Conservation (phyloP, 2,797 vertebrate genomes). For the Ispidina picta region DNA sequence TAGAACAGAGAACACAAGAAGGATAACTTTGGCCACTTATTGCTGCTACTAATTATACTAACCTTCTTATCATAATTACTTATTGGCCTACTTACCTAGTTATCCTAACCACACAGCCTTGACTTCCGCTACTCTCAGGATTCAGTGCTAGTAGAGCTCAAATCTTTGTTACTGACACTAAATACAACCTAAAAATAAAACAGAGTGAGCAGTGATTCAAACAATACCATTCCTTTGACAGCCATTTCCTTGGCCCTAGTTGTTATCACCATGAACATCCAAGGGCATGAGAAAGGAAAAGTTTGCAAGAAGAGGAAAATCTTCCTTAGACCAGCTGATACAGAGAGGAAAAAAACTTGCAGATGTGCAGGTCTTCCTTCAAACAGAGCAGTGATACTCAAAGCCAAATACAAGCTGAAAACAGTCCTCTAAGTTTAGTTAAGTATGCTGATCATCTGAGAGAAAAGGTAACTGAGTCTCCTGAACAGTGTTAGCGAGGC, state of each 20-base stretch:
- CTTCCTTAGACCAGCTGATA: neutral
- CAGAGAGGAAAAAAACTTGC: neutral
- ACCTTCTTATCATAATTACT: slow-evolving; percentile 68
- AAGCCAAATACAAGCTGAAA: neutral
- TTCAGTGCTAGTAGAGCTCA: slow-evolving; percentile 15
- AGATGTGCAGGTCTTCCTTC: neutral
- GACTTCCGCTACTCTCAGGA: slow-evolving; percentile 36
- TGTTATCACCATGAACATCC: neutral
- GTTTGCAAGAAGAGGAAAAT: neutral
- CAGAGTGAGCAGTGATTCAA: neutral
- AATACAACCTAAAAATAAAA: slow-evolving; percentile 14
- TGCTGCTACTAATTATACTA: slow-evolving; percentile 45
- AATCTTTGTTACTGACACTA: slow-evolving; percentile 32
- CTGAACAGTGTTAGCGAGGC: neutral
- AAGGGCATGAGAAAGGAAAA: neutral
- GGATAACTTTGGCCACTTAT: slow-evolving; percentile 38
- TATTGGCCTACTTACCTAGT: slow-evolving; percentile 60
- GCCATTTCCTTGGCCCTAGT: neutral
- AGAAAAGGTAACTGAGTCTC: neutral
- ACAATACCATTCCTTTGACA: neutral
- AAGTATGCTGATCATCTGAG: neutral
- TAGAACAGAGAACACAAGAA: slow-evolving; percentile 38
- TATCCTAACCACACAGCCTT: slow-evolving; percentile 1
- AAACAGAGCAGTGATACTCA: neutral
- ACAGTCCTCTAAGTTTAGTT: neutral